These are phyloP conservation scores for Drosophila kanapiae DNA, from an alignment of 1,140 invertebrate species.

Conservation along the genomic window DNA sequence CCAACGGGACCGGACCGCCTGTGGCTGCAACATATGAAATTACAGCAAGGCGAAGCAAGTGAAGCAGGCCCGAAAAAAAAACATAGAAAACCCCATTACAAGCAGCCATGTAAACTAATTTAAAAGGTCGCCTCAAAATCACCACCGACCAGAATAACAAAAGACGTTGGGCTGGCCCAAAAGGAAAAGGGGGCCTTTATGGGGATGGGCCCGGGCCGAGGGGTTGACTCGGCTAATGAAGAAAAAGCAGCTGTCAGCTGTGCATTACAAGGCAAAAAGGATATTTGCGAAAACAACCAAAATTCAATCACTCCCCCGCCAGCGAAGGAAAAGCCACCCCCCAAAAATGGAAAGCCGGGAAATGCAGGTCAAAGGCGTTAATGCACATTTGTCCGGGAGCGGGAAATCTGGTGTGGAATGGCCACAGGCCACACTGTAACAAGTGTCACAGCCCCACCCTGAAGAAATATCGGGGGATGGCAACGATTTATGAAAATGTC, in stretches of 20 bases:
- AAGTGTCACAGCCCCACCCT: slow-evolving; percentile 62
- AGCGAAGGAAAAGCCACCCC: slow-evolving; percentile 35
- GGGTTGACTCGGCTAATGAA: slow-evolving; percentile 82
- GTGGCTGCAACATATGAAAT: slow-evolving; percentile 75
- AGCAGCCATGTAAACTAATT: slow-evolving; percentile 83
- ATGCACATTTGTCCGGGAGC: slow-evolving; percentile 74
- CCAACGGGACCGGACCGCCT: slow-evolving; percentile 41
- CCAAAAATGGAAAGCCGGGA: slow-evolving; percentile 16
- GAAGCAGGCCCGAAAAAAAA: slow-evolving; percentile 15
- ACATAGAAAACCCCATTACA: slow-evolving; percentile 67
- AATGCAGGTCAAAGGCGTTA: slow-evolving; percentile 82
- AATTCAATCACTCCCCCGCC: slow-evolving; percentile 52
- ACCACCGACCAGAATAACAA: slow-evolving; percentile 73
- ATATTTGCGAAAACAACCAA: slow-evolving; percentile 51
- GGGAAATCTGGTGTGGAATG: slow-evolving; percentile 15
- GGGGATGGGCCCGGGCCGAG: slow-evolving; percentile 22
- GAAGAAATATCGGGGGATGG: slow-evolving; percentile 34
- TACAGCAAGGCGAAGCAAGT: slow-evolving; percentile 36
- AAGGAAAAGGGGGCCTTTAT: not conserved
- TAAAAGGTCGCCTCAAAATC: slow-evolving; percentile 82
- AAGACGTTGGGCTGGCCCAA: slow-evolving; percentile 31
- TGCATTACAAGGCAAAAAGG: slow-evolving; percentile 71
- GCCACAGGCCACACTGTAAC: slow-evolving; percentile 53
- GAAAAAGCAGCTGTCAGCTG: slow-evolving; percentile 83
- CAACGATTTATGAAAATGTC: slow-evolving; percentile 76